Base-by-base conservation (phyloP, 2,888 invertebrate genomes). In the Drosophila mulleri region DNA sequence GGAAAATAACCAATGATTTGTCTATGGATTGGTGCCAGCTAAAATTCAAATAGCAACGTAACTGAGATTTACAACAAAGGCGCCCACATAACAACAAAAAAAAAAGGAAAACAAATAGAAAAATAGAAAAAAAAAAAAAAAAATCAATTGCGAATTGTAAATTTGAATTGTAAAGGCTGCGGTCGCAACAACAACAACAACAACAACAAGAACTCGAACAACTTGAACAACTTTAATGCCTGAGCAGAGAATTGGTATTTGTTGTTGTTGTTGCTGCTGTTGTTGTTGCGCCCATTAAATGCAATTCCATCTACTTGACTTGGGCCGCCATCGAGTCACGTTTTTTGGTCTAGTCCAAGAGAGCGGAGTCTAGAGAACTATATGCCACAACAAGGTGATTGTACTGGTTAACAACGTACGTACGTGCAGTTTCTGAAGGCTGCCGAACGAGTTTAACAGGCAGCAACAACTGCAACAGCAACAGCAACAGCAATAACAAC, bases 381-480 rank as follows among this genome's bases (percentile, higher is more conserved):
- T 58, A 58, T 58, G 58, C 58, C 58, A 58, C 59, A 59, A 48
- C 45, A 79, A 87, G 84, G 89, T 84, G 84, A 84, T 84, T 84
- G 89, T 84, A 73, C 87, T 72, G 75, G 71, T 75, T 85, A 89
- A 78, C 89, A 89, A 80, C 48, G 89, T 80, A 86, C 72, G 72
- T 73, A 86, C 81, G 75, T 73, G 88, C 71, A 86, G 87, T 88
- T 88, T 80, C 72, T 88, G 88, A 85, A 89, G 90, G 85, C 85
- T 85, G 86, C 63, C 59, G 69, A 83, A 89, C 83, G 70, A 87
- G 87, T 83, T 89, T 78, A 45, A 58, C 68, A 50, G 39, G 61
- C 65, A 64, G 39, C 61, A 65, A 48, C 60, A 56, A 20, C 50
- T 42, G 20, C 32, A 67, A 44, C 44, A 29, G 9, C 32, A 52